Conservation (phyloP, 2,888 invertebrate species). For the Chrysolina oricalcia region DNA sequence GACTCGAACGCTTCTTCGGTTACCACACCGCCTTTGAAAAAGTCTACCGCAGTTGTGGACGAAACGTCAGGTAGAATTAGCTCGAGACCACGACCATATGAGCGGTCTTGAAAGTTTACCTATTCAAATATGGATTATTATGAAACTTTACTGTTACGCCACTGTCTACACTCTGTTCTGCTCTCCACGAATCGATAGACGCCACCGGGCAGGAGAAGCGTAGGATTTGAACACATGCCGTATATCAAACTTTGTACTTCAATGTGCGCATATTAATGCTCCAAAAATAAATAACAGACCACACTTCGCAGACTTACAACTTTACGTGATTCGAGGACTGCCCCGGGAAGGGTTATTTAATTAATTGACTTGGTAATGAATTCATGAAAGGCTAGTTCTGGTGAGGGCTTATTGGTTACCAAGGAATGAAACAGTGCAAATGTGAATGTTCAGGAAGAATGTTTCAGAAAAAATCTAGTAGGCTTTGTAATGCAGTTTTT, state of each 20-base stretch:
- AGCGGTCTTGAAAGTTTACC: too few species aligned
- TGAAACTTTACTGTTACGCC: background rate
- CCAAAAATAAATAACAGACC: conserved; percentile 45
- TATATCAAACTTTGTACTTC: conserved; percentile 56
- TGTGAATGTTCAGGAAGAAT: background rate
- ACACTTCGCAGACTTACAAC: background rate
- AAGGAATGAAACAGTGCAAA: background rate
- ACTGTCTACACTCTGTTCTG: background rate
- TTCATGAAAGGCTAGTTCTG: background rate
- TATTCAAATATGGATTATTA: background rate
- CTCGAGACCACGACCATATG: too few species aligned
- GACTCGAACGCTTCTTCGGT: too few species aligned
- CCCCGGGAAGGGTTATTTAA: background rate
- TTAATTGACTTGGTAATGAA: background rate
- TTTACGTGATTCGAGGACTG: background rate
- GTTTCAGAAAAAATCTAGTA: too few species aligned
- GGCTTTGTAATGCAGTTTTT: too few species aligned
- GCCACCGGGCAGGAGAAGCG: conserved; percentile 38
- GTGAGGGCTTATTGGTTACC: background rate
- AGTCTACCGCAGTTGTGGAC: too few species aligned
- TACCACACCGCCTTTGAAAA: too few species aligned
- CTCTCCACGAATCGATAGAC: conserved; percentile 48
- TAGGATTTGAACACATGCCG: conserved; percentile 48
- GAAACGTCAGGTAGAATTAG: too few species aligned
- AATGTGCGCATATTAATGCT: conserved; percentile 57